These are phyloP conservation scores for Thymelicus lineola DNA, from an alignment of 2,888 invertebrate species.

Conservation along the genomic window DNA sequence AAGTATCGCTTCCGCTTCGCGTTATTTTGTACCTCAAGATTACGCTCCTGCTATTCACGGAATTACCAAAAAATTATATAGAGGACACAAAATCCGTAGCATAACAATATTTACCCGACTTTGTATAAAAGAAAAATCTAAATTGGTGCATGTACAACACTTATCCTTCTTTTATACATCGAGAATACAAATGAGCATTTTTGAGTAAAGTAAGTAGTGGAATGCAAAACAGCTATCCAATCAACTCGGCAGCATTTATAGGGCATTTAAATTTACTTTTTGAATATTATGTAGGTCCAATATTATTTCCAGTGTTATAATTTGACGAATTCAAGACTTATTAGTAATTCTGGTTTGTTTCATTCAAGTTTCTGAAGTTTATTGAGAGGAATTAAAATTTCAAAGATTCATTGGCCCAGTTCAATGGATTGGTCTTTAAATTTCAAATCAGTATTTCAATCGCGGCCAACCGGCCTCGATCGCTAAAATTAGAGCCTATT, in stretches of 20 bases:
- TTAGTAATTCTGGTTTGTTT: background rate
- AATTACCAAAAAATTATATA: too few species aligned
- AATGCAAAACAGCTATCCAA: background rate
- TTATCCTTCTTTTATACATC: conserved; percentile 15
- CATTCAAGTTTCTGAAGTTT: background rate
- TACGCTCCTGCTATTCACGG: too few species aligned
- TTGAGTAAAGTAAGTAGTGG: background rate
- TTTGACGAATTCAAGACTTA: background rate
- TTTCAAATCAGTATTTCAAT: conserved; percentile 12
- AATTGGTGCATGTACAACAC: conserved; percentile 3
- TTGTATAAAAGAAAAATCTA: background rate
- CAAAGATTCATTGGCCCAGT: background rate
- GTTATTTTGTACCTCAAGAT: too few species aligned
- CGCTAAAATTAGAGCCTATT: conserved; percentile 5
- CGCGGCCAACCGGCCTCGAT: conserved; percentile 1
- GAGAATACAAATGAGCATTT: conserved; percentile 28
- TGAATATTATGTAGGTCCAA: too few species aligned
- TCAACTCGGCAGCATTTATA: background rate
- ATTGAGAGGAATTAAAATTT: conserved; percentile 1
- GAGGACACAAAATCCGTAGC: too few species aligned
- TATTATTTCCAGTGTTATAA: too few species aligned
- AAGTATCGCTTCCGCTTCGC: too few species aligned
- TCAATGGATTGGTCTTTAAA: conserved; percentile 7
- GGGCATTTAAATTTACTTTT: too few species aligned
- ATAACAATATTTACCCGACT: background rate